Evolutionary conservation across 2,113 vertebrate species (phyloP), one percentile per base, ranked within the genome.

Genomic region (Scartelaos histophorus): DNA sequence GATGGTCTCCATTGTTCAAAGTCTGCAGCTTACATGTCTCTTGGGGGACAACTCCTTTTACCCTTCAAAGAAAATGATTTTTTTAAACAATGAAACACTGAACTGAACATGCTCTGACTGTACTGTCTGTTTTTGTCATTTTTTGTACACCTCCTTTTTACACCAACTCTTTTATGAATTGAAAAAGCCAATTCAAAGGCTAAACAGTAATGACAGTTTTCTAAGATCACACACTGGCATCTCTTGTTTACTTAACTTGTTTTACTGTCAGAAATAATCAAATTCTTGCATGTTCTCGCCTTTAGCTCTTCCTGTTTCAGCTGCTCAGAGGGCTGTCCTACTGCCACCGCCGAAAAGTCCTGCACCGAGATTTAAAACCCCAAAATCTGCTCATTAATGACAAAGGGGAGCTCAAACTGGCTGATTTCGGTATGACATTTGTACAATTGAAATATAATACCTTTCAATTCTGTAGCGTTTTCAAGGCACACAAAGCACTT

Each of bases 321-420:
- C 61, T 94, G 75, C 84, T 94, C 47, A 84, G 93, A 67, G 93
- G 93, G 65, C 79, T 94, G 66, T 91, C 86, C 0, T 94, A 93
- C 82, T 94, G 93, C 74, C 93, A 94, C 58, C 76, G 80, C 15
- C 90, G 93, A 61, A 94, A 94, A 76, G 92, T 94, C 69, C 93
- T 94, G 56, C 93, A 94, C 74, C 71, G 93, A 83, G 93, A 94
- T 85, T 85, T 94, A 74, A 94, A 94, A 56, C 93, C 93, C 5
- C 93, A 94, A 65, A 94, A 94, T 80, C 89, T 94, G 64, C 87
- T 94, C 73, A 94, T 94, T 86, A 94, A 93, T 2, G 93, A 93
- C 24, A 83, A 90, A 11, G 93, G 93, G 49, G 93, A 94, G 68
- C 92, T 94, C 7, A 94, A 94, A 66, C 87, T 94, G 75, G 93